Base-by-base conservation (phyloP, 2,113 vertebrate species). In the Etheostoma cragini region DNA sequence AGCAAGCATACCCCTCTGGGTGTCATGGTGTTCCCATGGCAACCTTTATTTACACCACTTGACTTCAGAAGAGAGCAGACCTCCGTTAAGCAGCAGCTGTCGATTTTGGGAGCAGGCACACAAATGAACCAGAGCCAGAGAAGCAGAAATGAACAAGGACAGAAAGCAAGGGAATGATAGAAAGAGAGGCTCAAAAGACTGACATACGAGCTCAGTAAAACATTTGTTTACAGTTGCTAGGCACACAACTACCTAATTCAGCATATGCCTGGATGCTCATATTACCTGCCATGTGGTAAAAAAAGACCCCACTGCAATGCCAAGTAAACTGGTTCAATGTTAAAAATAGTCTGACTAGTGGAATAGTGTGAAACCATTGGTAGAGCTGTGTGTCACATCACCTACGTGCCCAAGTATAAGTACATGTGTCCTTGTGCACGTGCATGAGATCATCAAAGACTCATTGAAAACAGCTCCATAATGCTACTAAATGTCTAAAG, bases 11-110 rank as follows among this genome's bases (percentile, higher is more conserved):
- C 87, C 87, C 72, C 69, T 80, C 38, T 42, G 63, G 82, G 75
- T 90, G 86, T 88, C 90, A 91, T 84, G 86, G 92, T 61, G 86
- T 90, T 91, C 87, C 91, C 92, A 84, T 93, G 90, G 92, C 78
- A 93, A 95, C 95, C 81, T 94, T 90, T 93, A 93, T 94, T 94
- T 95, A 94, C 87, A 87, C 86, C 78, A 70, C 65, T 82, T 87
- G 79, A 89, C 72, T 86, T 53, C 53, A 16, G 79, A 78, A 45
- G 76, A 84, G 82, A 47, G 72, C 46, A 80, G 75, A 63, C 72
- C 67, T 91, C 77, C 54, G 82, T 84, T 87, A 84, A 69, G 84
- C 47, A 90, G 83, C 89, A 89, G 92, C 91, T 90, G 90, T 77
- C 82, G 69, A 83, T 76, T 86, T 83, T 77, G 62, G 19, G 68